Evolutionary conservation across 2,888 invertebrate genomes (phyloP).

Genomic region (Perithous albicinctus): DNA sequence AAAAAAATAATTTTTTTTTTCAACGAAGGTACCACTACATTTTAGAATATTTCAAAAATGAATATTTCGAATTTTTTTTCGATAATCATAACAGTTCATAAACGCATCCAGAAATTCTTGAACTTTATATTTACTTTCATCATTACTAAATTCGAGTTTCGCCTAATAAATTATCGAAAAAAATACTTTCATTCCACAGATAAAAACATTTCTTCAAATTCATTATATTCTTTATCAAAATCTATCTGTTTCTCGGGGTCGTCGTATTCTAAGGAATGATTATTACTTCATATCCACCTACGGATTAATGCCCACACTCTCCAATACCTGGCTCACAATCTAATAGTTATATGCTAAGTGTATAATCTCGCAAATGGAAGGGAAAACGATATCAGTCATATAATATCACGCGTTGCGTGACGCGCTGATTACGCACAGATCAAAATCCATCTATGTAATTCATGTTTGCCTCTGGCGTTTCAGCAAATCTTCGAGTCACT

Average conservation of each 20-base stretch:
- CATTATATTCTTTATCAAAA: too few species aligned
- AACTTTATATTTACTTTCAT: too few species aligned
- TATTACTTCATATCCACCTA: conserved; percentile 27
- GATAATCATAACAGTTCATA: too few species aligned
- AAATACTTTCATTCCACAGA: too few species aligned
- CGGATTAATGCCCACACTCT: conserved; percentile 9
- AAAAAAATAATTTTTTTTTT: too few species aligned
- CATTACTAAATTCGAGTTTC: too few species aligned
- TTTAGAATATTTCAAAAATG: too few species aligned
- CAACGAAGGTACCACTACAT: not conserved
- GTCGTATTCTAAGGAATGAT: conserved; percentile 27
- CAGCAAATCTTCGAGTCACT: conserved; percentile 9
- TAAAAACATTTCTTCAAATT: too few species aligned
- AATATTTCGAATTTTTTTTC: too few species aligned
- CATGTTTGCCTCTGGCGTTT: conserved; percentile 41
- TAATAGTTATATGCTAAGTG: conserved; percentile 6
- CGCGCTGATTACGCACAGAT: conserved; percentile 43
- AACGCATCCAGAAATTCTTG: too few species aligned
- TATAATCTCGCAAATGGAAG: not conserved
- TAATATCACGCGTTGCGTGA: conserved; percentile 30
- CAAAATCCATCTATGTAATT: conserved; percentile 43
- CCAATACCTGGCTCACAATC: not conserved
- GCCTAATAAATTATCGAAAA: too few species aligned
- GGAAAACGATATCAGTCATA: conserved; percentile 50
- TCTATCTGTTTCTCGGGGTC: not conserved